phyloP scores from a whole-genome alignment of 2,113 vertebrate genomes.

The Eulemur rufifrons region DNA sequence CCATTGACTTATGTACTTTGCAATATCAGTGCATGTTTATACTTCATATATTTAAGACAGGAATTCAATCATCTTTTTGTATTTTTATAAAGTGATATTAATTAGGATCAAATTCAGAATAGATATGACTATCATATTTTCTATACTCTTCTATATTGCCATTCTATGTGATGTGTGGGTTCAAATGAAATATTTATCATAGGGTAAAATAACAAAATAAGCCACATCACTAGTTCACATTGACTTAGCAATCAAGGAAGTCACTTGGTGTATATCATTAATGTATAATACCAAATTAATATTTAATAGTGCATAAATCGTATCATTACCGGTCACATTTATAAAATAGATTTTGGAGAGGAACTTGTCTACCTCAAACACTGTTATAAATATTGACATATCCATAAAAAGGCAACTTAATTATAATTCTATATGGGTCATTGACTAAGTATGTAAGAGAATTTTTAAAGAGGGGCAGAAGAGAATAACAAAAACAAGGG shows the following conservation, averaged over 20 bases:
- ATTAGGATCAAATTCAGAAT: background rate
- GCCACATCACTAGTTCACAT: background rate
- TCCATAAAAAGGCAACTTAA: background rate
- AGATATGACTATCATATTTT: background rate
- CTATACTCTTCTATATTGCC: background rate
- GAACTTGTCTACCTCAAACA: constrained; percentile 5
- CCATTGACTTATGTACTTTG: background rate
- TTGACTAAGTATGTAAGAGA: background rate
- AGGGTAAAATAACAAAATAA: background rate
- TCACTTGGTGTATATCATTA: constrained; percentile 24
- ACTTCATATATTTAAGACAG: background rate
- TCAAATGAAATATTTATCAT: background rate
- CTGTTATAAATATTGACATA: constrained; percentile 27
- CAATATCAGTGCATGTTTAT: background rate
- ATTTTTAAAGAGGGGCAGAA: background rate
- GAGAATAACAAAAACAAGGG: background rate
- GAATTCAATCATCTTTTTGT: background rate
- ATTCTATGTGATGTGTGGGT: background rate
- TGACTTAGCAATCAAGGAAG: background rate
- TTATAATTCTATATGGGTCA: constrained; percentile 9
- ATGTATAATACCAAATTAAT: constrained; percentile 48
- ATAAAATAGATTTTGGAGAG: background rate
- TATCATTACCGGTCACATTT: constrained; percentile 21
- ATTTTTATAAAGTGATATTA: background rate
- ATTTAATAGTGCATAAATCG: constrained; percentile 33